Evolutionary conservation across 2,797 vertebrate species (phyloP), one percentile per base, ranked within the genome.

Genomic region (Xiphorhynchus erythropygius): DNA sequence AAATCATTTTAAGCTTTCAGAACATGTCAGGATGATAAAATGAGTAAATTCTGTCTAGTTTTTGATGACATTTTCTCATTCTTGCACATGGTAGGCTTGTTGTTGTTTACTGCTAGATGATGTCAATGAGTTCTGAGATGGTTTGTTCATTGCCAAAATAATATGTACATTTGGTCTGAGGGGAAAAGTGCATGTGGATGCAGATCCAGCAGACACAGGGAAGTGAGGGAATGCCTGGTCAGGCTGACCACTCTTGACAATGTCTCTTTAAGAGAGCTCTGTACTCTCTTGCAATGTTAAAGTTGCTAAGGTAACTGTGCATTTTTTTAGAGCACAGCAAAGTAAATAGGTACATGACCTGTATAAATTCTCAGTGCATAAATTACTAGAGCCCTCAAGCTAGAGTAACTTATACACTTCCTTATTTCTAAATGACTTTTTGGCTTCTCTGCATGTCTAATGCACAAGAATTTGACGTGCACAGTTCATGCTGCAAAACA

Each of bases 261-360:
- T 96, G 33, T 96, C 91, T 91, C 95, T 97, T 97, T 97, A 97
- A 97, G 94, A 73, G 86, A 89, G 86, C 89, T 90, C 81, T 35
- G 75, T 82, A 52, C 59, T 96, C 92, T 49, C 70, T 87, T 76
- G 91, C 89, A 62, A 91, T 95, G 91, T 85, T 95, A 96, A 97
- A 97, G 96, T 97, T 97, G 96, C 96, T 96, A 97, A 97, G 96
- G 96, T 97, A 97, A 97, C 96, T 96, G 92, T 93, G 87, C 94
- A 89, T 94, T 96, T 97, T 96, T 97, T 97, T 96, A 96, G 96
- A 97, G 95, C 94, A 93, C 50, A 69, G 95, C 81, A 93, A 96
- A 96, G 95, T 95, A 97, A 97, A 97, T 97, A 97, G 95, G 96
- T 97, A 96, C 95, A 97, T 96, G 95, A 97, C 95, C 95, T 97